Percentiles rank a stretch among this genome's conserved stretches.
These are phyloP conservation scores for Coelopa frigida DNA, from an alignment of 1,140 invertebrate genomes.

Conservation along the genomic window DNA sequence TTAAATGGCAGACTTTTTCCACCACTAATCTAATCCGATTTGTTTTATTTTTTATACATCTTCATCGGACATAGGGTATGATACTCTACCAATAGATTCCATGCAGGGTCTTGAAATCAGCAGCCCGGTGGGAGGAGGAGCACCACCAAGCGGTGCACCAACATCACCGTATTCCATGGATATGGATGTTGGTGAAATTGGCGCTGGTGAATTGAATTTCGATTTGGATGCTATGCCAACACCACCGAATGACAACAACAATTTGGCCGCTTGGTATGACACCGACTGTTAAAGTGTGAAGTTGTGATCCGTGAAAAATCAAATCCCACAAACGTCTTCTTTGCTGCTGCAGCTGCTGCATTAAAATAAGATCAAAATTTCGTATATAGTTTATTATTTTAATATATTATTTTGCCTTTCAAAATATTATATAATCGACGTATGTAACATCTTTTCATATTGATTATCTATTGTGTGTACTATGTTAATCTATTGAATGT, in stretches of 20 bases:
- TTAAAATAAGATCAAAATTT: too few relatives aligned
- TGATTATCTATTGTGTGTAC: too few relatives aligned
- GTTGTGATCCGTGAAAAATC: not conserved
- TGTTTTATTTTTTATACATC: too few relatives aligned
- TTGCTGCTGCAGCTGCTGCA: too few relatives aligned
- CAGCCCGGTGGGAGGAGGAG: slow-evolving; percentile 51
- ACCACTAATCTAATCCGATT: too few relatives aligned
- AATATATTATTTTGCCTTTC: too few relatives aligned
- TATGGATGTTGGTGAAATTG: slow-evolving; percentile 73
- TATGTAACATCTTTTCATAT: too few relatives aligned
- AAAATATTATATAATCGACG: too few relatives aligned
- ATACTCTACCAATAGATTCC: slow-evolving; percentile 93
- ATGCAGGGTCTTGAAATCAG: slow-evolving; percentile 92
- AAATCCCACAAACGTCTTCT: too few relatives aligned
- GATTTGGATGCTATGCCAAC: slow-evolving; percentile 78
- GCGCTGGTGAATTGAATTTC: slow-evolving; percentile 70
- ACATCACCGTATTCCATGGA: slow-evolving; percentile 61
- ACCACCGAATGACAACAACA: slow-evolving; percentile 81
- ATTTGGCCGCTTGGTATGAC: slow-evolving; percentile 91
- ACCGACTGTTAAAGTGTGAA: slow-evolving; percentile 71
- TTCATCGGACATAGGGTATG: slow-evolving; percentile 86
- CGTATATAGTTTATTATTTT: too few relatives aligned
- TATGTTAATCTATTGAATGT: too few relatives aligned
- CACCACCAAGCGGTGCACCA: slow-evolving; percentile 59
- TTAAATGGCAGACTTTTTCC: too few relatives aligned